Conservation (phyloP, 2,113 vertebrate species). For the Saccopteryx bilineata region DNA sequence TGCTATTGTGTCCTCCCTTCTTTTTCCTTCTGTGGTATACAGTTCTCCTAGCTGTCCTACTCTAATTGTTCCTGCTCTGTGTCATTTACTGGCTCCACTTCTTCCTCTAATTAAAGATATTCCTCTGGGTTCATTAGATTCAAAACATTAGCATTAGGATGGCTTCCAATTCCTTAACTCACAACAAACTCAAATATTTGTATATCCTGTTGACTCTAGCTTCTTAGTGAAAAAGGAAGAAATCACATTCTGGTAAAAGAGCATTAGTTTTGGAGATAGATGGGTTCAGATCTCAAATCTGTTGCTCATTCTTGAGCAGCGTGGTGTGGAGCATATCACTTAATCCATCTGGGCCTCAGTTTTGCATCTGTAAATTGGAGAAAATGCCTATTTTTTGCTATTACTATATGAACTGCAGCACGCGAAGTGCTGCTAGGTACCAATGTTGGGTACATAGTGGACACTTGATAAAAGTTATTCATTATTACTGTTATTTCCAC, state of each 20-base stretch:
- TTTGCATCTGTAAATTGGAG: conserved; percentile 9
- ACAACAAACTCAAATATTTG: conserved; percentile 28
- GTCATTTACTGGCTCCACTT: background rate
- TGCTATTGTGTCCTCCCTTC: background rate
- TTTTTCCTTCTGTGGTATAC: background rate
- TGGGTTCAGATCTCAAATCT: conserved; percentile 20
- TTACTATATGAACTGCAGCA: background rate
- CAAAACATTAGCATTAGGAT: background rate
- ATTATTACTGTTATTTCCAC: conserved; percentile 34
- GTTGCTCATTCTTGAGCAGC: conserved; percentile 24
- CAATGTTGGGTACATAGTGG: background rate
- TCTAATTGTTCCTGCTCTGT: background rate
- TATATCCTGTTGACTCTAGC: conserved; percentile 7
- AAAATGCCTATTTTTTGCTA: conserved; percentile 55
- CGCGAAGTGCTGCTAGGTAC: background rate
- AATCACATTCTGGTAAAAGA: background rate
- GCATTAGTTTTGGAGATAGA: background rate
- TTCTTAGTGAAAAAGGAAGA: conserved; percentile 13
- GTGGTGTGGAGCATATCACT: background rate
- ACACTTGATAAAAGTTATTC: background rate
- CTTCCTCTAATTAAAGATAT: conserved; percentile 33
- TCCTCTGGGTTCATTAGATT: conserved; percentile 34
- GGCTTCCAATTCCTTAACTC: background rate
- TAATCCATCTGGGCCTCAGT: background rate
- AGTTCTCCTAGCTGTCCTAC: background rate